Evolutionary conservation across 2,888 invertebrate species (phyloP).

Genomic region (Macroteleia sp.): DNA sequence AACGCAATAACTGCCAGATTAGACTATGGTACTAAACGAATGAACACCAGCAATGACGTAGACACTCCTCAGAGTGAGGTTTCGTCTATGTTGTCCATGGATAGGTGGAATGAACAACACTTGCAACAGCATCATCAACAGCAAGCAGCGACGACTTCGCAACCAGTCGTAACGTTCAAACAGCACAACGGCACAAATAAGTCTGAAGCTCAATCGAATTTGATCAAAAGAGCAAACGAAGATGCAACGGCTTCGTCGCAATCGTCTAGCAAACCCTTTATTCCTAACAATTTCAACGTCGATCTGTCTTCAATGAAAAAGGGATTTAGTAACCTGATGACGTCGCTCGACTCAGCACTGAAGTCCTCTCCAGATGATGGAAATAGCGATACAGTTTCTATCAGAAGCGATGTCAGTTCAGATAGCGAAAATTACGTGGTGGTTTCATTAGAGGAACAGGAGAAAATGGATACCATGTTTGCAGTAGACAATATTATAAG

Average conservation of each 20-base stretch:
- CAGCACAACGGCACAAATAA: constrained; percentile 75
- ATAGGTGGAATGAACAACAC: constrained; percentile 71
- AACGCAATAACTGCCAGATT: constrained; percentile 71
- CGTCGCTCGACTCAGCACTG: constrained; percentile 92
- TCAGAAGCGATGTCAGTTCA: constrained; percentile 92
- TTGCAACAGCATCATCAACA: no score
- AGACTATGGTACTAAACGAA: constrained; percentile 76
- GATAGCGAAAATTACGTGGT: constrained; percentile 95
- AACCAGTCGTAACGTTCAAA: constrained; percentile 80
- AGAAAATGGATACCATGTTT: constrained; percentile 86
- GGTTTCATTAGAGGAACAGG: constrained; percentile 87
- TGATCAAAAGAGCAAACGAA: constrained; percentile 24
- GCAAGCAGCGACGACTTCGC: constrained; percentile 56
- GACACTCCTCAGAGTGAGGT: constrained; percentile 81
- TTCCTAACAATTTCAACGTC: constrained; percentile 83
- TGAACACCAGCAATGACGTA: constrained; percentile 79
- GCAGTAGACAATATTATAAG: constrained; percentile 76
- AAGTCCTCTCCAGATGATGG: constrained; percentile 90
- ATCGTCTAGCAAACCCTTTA: constrained; percentile 74
- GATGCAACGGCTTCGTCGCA: constrained; percentile 36
- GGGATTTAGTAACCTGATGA: constrained; percentile 92
- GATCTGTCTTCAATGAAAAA: constrained; percentile 92
- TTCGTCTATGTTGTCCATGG: constrained; percentile 81
- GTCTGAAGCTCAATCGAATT: constrained; percentile 60
- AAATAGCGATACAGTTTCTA: constrained; percentile 89